Percentiles rank a stretch among this genome's conserved stretches.
phyloP scores from a whole-genome alignment of 2,113 vertebrate species.

The Arenaria interpres region DNA sequence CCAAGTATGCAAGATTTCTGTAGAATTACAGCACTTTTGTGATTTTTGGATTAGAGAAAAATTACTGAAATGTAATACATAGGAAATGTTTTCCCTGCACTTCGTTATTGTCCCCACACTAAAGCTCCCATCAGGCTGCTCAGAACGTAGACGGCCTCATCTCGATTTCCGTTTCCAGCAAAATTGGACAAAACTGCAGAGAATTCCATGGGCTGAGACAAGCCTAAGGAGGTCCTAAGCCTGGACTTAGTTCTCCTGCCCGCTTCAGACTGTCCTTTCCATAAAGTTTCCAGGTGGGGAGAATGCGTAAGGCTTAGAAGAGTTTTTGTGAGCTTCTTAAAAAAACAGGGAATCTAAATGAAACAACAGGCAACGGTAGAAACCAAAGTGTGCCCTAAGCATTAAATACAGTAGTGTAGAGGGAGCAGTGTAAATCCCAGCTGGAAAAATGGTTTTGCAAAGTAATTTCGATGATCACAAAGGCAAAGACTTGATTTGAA shows the following conservation, averaged over 20 bases:
- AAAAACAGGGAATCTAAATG: not conserved
- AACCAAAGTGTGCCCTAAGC: not conserved
- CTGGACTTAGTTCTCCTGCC: not conserved
- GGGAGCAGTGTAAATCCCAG: not conserved
- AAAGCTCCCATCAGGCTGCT: not conserved
- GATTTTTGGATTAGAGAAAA: slow-evolving; percentile 43
- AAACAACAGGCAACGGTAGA: not conserved
- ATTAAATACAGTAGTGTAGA: not conserved
- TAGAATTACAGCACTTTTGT: slow-evolving; percentile 28
- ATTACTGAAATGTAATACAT: not conserved
- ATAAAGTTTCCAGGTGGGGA: not conserved
- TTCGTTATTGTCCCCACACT: not conserved
- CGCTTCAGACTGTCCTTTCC: not conserved
- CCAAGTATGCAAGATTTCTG: not conserved
- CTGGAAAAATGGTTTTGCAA: not conserved
- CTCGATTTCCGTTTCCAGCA: not conserved
- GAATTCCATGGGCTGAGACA: not conserved
- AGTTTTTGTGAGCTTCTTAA: not conserved
- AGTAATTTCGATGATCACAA: not conserved
- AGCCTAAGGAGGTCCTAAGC: not conserved
- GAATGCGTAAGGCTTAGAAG: not conserved
- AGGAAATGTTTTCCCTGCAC: slow-evolving; percentile 11
- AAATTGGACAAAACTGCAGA: not conserved
- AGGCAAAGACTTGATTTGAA: not conserved
- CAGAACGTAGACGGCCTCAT: not conserved